Evolutionary conservation across 1,140 invertebrate genomes (phyloP).

Genomic region (Caenorhabditis inopinata): DNA sequence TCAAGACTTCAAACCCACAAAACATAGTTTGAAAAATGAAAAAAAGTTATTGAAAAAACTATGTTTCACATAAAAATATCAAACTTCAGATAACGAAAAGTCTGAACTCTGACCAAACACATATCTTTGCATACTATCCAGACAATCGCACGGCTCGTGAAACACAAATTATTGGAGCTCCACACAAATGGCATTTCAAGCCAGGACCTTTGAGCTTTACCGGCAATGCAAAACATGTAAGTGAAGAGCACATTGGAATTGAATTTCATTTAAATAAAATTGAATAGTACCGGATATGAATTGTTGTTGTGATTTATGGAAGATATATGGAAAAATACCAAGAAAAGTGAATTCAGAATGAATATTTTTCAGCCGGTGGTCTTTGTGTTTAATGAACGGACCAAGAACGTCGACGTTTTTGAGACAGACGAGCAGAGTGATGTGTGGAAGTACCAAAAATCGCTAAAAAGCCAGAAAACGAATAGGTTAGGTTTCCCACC

Average conservation of each 20-base stretch:
- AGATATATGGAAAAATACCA: too few species aligned
- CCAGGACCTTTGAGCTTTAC: background rate
- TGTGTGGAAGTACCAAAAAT: background rate
- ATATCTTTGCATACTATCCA: background rate
- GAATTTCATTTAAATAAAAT: too few species aligned
- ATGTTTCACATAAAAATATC: too few species aligned
- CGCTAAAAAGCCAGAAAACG: background rate
- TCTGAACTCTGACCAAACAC: background rate
- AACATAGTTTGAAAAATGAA: too few species aligned
- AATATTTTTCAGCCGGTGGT: slow-evolving; percentile 2
- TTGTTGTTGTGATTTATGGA: too few species aligned
- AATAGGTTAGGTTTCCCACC: background rate
- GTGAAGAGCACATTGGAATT: too few species aligned
- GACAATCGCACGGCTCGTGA: background rate
- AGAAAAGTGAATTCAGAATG: too few species aligned
- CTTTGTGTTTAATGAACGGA: background rate
- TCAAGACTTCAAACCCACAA: too few species aligned
- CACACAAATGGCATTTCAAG: background rate
- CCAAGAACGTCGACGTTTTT: background rate
- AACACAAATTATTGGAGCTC: background rate
- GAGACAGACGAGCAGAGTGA: background rate
- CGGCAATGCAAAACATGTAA: background rate
- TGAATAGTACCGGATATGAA: too few species aligned
- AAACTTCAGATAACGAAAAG: background rate
- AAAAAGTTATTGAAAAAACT: too few species aligned